A percentile compares a stretch with the other conserved stretches of the same genome.
Evolutionary conservation across 2,113 vertebrate species (phyloP).

Genomic region (Acinonyx jubatus): DNA sequence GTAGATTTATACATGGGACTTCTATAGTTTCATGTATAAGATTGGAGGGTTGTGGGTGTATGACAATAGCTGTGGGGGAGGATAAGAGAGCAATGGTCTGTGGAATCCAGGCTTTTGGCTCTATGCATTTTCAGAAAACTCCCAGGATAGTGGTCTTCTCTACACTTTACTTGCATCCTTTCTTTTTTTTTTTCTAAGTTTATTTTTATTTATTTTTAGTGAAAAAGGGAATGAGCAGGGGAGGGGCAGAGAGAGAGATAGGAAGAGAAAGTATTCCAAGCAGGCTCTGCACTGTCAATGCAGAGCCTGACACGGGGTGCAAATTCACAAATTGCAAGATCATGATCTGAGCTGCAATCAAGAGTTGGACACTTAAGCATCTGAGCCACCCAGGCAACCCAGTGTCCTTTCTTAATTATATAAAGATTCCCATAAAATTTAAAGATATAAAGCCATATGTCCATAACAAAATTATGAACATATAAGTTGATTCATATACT

Average conservation of each 20-base stretch:
- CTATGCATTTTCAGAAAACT: background rate
- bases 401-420: background rate
- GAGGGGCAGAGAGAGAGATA: no score
- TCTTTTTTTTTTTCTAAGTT: background rate
- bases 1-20: background rate
- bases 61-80: background rate
- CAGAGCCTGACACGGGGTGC: no score
- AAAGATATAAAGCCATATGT: background rate
- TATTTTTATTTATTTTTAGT: no score
- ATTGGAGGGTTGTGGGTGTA: background rate
- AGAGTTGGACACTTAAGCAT: no score
- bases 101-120: background rate
- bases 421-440: background rate
- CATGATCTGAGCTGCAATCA: no score
- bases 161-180: background rate
- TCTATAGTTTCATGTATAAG: background rate
- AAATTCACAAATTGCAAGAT: no score
- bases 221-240: no score
- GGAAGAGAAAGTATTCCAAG: no score
- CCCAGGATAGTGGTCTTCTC: background rate
- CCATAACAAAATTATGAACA: background rate
- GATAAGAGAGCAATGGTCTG: background rate
- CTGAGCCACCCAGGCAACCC: no score
- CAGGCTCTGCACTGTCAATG: no score
- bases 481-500: background rate